phyloP scores from a whole-genome alignment of 1,140 invertebrate species.

The Bombus balteatus region DNA sequence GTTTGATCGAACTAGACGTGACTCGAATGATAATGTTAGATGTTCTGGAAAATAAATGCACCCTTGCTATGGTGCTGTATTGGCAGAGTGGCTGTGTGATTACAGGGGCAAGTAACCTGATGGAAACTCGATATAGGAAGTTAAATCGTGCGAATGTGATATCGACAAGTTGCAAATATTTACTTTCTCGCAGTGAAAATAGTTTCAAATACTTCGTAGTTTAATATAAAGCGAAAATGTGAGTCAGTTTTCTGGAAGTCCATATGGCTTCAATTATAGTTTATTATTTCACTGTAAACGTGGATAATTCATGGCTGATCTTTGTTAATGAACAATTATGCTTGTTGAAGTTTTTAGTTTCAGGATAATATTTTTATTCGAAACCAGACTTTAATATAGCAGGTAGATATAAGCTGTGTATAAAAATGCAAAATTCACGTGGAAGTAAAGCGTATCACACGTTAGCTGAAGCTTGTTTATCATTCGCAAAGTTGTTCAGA shows the following conservation, averaged over 20 bases:
- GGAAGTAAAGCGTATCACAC: background rate
- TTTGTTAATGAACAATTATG: too few species aligned
- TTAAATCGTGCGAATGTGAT: background rate
- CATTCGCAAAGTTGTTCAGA: background rate
- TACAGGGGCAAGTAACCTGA: background rate
- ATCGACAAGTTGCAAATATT: background rate
- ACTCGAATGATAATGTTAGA: background rate
- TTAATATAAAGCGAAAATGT: too few species aligned
- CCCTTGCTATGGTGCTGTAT: background rate
- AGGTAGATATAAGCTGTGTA: background rate
- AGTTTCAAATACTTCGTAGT: background rate
- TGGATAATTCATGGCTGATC: too few species aligned
- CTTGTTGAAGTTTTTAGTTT: too few species aligned
- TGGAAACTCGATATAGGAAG: background rate
- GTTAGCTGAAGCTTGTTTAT: slow-evolving; percentile 13
- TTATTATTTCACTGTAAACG: background rate
- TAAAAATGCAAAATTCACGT: background rate
- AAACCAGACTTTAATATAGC: background rate
- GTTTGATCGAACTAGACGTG: background rate
- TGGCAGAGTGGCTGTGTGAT: background rate
- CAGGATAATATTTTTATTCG: background rate
- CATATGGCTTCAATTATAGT: background rate
- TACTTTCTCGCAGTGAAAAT: background rate
- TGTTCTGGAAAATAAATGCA: background rate
- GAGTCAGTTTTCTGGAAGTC: background rate